Evolutionary conservation across 2,888 invertebrate genomes (phyloP).

Genomic region (Nephrotoma flavescens): DNA sequence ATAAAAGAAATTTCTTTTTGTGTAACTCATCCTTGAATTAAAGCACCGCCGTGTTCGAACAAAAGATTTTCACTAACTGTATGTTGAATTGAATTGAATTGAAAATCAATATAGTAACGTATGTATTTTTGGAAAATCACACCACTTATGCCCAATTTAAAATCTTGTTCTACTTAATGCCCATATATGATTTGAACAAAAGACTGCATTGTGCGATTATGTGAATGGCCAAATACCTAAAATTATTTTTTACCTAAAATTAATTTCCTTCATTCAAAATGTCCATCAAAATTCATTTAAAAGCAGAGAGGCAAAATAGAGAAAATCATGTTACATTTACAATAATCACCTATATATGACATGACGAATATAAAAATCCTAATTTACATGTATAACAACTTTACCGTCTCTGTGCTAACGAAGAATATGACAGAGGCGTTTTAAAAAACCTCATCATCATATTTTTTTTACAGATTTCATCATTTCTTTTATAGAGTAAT

Average conservation of each 20-base stretch:
- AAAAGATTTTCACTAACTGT: not conserved
- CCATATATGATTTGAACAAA: not conserved
- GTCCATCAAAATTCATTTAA: not conserved
- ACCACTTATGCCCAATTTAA: not conserved
- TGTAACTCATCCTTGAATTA: not conserved
- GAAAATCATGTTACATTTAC: not conserved
- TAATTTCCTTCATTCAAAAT: not conserved
- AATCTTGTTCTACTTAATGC: not conserved
- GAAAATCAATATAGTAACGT: not conserved
- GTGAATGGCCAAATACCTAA: not conserved
- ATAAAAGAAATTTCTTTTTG: not conserved
- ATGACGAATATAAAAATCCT: not conserved
- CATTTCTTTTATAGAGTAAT: not conserved
- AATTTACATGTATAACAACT: not conserved
- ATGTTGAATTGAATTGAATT: not conserved
- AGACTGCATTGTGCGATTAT: not conserved
- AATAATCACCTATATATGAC: not conserved
- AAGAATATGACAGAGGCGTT: not conserved
- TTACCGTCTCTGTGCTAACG: not conserved
- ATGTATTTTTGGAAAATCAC: not conserved
- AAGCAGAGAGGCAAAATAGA: not conserved
- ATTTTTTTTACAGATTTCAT: not conserved
- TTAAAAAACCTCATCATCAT: not conserved
- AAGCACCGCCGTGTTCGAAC: not conserved
- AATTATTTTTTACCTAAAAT: not conserved